These are phyloP conservation scores for Cyrtorhinus lividipennis DNA, from an alignment of 1,140 invertebrate genomes.

Conservation along the genomic window DNA sequence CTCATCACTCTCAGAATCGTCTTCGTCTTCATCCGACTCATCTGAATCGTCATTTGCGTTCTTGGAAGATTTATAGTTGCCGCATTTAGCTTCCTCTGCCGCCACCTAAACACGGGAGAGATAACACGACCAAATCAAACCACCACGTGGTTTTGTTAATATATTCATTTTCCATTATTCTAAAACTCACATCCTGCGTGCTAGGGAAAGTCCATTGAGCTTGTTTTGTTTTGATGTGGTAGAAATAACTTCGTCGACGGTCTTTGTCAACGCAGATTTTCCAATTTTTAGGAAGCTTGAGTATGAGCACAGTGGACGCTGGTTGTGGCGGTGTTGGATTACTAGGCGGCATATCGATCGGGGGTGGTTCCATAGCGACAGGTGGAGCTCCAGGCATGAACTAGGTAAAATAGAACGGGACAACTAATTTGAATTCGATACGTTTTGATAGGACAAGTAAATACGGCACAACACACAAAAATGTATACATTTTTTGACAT, in stretches of 20 bases:
- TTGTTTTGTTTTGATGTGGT: conserved; percentile 65
- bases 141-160: no score
- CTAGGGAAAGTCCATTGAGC: conserved; percentile 79
- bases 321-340: neutral
- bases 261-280: conserved; percentile 62
- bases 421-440: no score
- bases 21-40: conserved; percentile 26
- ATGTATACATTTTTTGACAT: no score
- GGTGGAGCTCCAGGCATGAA: conserved; percentile 7
- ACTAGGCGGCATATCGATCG: neutral
- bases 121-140: neutral
- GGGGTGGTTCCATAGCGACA: conserved; percentile 23
- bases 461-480: no score
- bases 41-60: conserved; percentile 27
- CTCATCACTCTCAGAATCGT: conserved; percentile 19
- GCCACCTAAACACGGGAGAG: neutral
- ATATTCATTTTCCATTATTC: no score
- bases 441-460: no score
- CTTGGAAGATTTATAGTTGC: neutral
- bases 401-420: no score
- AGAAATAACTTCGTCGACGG: conserved; percentile 72
- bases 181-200: conserved; percentile 27
- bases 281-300: conserved; percentile 72
- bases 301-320: conserved; percentile 33
- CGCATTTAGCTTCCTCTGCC: conserved; percentile 1